Conservation (phyloP, 2,797 vertebrate genomes). For the Columba guinea region DNA sequence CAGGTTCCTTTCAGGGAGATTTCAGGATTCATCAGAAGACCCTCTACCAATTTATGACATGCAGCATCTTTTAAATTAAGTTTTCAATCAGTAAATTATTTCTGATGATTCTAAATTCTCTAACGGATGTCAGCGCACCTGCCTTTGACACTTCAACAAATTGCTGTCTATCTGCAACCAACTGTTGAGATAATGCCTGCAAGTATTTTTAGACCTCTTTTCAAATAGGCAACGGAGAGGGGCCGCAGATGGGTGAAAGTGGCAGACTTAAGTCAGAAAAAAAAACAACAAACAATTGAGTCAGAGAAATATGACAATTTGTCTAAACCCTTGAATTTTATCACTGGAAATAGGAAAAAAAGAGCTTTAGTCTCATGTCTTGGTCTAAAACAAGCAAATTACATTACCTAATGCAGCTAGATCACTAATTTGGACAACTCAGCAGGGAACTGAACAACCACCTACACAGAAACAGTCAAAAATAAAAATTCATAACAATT, state of each 20-base stretch:
- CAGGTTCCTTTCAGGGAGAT: background rate
- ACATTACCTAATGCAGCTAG: background rate
- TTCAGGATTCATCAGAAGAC: background rate
- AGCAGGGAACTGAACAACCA: background rate
- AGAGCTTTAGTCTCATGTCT: background rate
- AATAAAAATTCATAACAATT: background rate
- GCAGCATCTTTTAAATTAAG: background rate
- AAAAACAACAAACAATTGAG: background rate
- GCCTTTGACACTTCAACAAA: background rate
- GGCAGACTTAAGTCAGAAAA: background rate
- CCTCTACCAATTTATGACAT: background rate
- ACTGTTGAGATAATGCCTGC: background rate
- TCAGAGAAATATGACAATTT: background rate
- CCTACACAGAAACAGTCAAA: background rate
- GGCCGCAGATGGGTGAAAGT: constrained; percentile 13
- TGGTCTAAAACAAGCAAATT: background rate
- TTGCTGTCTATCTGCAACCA: background rate
- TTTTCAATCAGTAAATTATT: background rate
- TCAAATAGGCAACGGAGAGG: background rate
- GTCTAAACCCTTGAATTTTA: background rate
- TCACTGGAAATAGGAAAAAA: background rate
- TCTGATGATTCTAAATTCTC: background rate
- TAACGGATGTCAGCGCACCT: background rate
- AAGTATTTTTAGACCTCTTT: constrained; percentile 9
- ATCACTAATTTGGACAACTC: background rate